Base-by-base conservation (phyloP, 53 echinoderm and acorn worm species). In the Henricia sp. region DNA sequence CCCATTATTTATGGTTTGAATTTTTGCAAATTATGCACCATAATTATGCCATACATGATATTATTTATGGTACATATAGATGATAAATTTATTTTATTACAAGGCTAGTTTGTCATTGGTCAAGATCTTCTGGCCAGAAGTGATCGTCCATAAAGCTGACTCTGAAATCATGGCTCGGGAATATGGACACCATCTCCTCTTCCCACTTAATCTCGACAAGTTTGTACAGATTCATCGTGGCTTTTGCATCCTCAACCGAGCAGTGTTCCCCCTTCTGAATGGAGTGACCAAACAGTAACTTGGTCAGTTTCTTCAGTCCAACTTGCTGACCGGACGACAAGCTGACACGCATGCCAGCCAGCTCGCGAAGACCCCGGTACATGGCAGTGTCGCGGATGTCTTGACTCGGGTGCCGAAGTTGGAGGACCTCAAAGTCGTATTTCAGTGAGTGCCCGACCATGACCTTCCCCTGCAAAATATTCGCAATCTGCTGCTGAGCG, bases 71-170 rank as follows among this genome's bases (percentile, higher is more conserved):
- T n/a, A n/a, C n/a, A n/a, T n/a, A n/a, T n/a, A n/a, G n/a, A n/a
- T n/a, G n/a, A n/a, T n/a, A n/a, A n/a, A n/a, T n/a, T n/a, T n/a
- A n/a, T n/a, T n/a, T n/a, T n/a, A n/a, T n/a, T n/a, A n/a, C n/a
- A n/a, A n/a, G n/a, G n/a, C n/a, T n/a, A n/a, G n/a, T n/a, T n/a
- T n/a, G n/a, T 60, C 33, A 60, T 24, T 80, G 21, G 4, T 63
- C 80, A 39, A 94, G 55, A 74, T 94, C 95, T 46, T 89, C 86
- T 0, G 95, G 95, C 95, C 95, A 94, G 32, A 88, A 94, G 35
- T 91, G 89, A 80, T 94, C 95, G 86, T 94, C 91, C 82, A 94
- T 84, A 44, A 89, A 91, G 26, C 75, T 74, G 23, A 68, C 52
- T 28, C 86, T 62, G 58, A 82, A 85, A 39, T 70, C 72, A 26